Evolutionary conservation across 2,888 invertebrate genomes (phyloP).

Genomic region (Lottia gigantea): DNA sequence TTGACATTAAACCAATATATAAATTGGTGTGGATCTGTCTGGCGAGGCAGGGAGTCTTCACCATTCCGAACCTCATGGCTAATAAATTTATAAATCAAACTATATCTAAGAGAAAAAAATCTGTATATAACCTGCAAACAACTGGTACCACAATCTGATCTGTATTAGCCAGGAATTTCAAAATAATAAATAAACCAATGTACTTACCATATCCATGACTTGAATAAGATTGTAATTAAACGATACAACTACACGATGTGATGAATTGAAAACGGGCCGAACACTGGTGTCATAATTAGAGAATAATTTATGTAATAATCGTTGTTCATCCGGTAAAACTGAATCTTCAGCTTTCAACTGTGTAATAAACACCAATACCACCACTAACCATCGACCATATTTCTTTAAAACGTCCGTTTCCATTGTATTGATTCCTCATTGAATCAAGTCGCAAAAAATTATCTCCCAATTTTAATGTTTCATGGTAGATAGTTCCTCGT

Average conservation of each 20-base stretch:
- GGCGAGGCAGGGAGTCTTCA: too few relatives aligned
- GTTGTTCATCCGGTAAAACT: slow-evolving; percentile 67
- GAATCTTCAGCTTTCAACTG: slow-evolving; percentile 7
- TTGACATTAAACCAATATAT: too few relatives aligned
- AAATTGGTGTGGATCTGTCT: too few relatives aligned
- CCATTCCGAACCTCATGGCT: too few relatives aligned
- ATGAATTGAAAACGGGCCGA: slow-evolving; percentile 71
- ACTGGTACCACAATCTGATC: too few relatives aligned
- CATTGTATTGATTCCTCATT: slow-evolving; percentile 3
- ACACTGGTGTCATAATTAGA: slow-evolving; percentile 70
- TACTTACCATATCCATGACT: slow-evolving; percentile 72
- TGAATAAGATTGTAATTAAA: slow-evolving; percentile 72
- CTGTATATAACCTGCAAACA: too few relatives aligned
- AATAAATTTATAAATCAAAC: too few relatives aligned
- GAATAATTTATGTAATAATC: slow-evolving; percentile 69
- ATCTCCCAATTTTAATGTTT: too few relatives aligned
- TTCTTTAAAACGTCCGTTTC: background rate
- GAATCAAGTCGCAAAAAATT: too few relatives aligned
- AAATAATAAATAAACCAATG: background rate
- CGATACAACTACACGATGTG: slow-evolving; percentile 68
- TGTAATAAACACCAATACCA: background rate
- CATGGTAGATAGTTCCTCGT: too few relatives aligned
- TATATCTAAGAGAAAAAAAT: too few relatives aligned
- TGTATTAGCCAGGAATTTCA: background rate
- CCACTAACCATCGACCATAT: background rate